A percentile compares a stretch with the other conserved stretches of the same genome.
These are phyloP conservation scores for Petromus typicus DNA, from an alignment of 2,113 vertebrate genomes.

Conservation along the genomic window DNA sequence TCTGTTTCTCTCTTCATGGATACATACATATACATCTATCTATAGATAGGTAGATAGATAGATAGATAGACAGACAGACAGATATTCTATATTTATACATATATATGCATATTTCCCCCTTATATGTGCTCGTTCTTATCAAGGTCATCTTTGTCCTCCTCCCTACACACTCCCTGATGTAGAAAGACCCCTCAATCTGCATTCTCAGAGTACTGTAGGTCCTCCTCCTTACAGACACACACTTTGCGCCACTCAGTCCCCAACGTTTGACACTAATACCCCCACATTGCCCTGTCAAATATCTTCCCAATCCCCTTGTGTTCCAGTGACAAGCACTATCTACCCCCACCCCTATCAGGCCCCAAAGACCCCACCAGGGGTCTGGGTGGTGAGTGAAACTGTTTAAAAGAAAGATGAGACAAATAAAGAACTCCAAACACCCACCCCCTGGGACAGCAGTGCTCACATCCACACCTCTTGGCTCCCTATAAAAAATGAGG, in stretches of 20 bases:
- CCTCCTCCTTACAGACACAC: too few relatives aligned
- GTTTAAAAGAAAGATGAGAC: too few relatives aligned
- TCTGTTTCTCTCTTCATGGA: not conserved
- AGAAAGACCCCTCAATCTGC: not conserved
- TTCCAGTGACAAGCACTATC: not conserved
- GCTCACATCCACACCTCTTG: not conserved
- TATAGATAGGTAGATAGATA: too few relatives aligned
- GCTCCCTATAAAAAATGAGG: not conserved
- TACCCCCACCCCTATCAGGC: not conserved
- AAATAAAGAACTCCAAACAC: too few relatives aligned
- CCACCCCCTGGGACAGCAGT: not conserved
- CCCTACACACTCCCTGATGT: fast-evolving
- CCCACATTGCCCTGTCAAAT: not conserved
- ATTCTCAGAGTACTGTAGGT: not conserved
- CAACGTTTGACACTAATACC: not conserved
- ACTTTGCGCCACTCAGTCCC: not conserved
- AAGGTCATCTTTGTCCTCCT: not conserved
- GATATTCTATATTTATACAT: not conserved
- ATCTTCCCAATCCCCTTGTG: not conserved
- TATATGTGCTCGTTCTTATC: not conserved
- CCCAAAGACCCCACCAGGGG: not conserved
- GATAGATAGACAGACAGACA: too few relatives aligned
- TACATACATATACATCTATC: too few relatives aligned
- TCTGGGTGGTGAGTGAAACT: too few relatives aligned
- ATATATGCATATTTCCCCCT: not conserved